Percentiles rank a stretch among this genome's conserved stretches.
These are phyloP conservation scores for Oreochromis tanganicae DNA, from an alignment of 2,113 vertebrate species.

Conservation along the genomic window DNA sequence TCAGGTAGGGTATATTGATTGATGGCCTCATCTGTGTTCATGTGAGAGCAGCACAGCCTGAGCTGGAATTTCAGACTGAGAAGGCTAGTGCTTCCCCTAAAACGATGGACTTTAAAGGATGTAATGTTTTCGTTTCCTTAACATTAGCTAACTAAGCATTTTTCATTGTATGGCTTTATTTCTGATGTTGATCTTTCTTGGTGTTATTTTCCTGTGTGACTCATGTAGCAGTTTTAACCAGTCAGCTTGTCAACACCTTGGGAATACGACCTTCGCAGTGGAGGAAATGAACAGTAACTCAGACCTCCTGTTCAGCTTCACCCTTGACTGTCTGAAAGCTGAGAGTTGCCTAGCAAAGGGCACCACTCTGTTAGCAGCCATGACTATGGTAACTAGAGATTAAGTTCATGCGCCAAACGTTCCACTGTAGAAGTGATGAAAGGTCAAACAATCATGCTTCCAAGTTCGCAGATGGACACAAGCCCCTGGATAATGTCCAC, in stretches of 20 bases:
- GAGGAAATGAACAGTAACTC: constrained; percentile 59
- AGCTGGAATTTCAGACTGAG: constrained; percentile 26
- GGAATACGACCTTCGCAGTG: constrained; percentile 51
- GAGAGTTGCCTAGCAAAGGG: constrained; percentile 58
- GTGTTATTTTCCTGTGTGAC: not conserved
- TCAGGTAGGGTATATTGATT: constrained; percentile 42
- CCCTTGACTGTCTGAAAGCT: constrained; percentile 48
- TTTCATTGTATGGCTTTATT: not conserved
- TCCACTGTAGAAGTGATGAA: not conserved
- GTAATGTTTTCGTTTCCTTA: not conserved
- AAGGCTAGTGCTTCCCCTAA: not conserved
- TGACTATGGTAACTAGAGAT: constrained; percentile 35
- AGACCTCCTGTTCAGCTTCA: constrained; percentile 41
- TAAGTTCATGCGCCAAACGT: not conserved
- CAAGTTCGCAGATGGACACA: not conserved
- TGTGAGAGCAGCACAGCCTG: constrained; percentile 21
- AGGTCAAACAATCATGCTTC: not conserved
- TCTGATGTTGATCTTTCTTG: not conserved
- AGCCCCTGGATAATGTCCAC: not conserved
- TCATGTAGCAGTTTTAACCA: constrained; percentile 19
- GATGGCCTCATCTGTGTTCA: constrained; percentile 56
- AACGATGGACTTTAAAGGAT: not conserved
- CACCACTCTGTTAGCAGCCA: constrained; percentile 43
- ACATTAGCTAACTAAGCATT: not conserved
- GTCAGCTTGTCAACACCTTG: constrained; percentile 42